phyloP scores from a whole-genome alignment of 2,797 vertebrate genomes.

The Prionace glauca region DNA sequence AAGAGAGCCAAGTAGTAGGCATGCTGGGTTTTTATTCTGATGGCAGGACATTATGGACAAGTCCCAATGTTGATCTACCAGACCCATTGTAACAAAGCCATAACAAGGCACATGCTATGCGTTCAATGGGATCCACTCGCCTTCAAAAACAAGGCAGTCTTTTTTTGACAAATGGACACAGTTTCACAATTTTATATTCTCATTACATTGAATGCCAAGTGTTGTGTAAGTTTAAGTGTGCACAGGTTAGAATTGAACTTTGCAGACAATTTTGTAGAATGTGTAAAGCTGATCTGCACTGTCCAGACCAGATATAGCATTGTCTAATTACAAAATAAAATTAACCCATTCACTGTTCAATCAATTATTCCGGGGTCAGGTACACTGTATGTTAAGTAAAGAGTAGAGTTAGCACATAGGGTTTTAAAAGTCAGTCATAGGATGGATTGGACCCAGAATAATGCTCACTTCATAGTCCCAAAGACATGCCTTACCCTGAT shows the following conservation, averaged over 20 bases:
- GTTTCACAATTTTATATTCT: background rate
- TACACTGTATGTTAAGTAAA: background rate
- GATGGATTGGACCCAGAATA: background rate
- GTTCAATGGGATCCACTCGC: background rate
- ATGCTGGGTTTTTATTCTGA: background rate
- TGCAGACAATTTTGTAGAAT: background rate
- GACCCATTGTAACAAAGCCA: background rate
- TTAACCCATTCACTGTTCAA: background rate
- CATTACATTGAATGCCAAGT: background rate
- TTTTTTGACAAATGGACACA: no score
- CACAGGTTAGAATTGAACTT: background rate
- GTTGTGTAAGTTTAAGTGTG: background rate
- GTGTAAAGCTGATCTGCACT: background rate
- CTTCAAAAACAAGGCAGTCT: background rate
- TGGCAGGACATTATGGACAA: background rate
- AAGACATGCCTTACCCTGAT: background rate
- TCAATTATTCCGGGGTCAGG: background rate
- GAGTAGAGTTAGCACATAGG: background rate
- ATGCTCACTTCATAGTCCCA: background rate
- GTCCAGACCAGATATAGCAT: background rate
- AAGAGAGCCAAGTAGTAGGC: background rate
- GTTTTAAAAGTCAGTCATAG: background rate
- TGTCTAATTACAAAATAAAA: background rate
- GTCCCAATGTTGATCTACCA: background rate
- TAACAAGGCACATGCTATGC: background rate